phyloP scores from a whole-genome alignment of 53 echinoderm and acorn worm genomes.

The Arbacia lixula region DNA sequence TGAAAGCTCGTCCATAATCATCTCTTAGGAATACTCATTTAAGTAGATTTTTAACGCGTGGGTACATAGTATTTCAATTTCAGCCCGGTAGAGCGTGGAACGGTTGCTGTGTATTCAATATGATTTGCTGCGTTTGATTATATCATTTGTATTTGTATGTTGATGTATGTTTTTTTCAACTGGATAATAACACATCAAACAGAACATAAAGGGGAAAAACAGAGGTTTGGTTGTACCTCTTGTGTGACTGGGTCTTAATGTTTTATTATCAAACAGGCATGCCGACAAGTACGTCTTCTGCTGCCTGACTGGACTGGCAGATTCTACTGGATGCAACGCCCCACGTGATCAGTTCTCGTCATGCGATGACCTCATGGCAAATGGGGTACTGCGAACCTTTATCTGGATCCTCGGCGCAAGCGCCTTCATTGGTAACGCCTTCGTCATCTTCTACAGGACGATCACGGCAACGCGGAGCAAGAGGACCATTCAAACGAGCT shows the following conservation, averaged over 20 bases:
- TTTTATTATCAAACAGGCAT: conserved; percentile 21
- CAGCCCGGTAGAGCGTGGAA: too few relatives aligned
- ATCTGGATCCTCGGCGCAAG: conserved; percentile 63
- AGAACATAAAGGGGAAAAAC: too few relatives aligned
- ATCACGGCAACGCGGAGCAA: not conserved
- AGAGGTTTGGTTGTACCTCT: too few relatives aligned
- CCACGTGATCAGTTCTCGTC: conserved; percentile 58
- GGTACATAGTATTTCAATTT: too few relatives aligned
- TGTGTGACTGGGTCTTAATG: not conserved
- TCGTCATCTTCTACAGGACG: conserved; percentile 36
- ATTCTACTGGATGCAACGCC: conserved; percentile 31
- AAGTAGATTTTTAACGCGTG: too few relatives aligned
- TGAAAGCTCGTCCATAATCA: too few relatives aligned
- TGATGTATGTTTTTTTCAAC: too few relatives aligned
- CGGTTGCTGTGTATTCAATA: too few relatives aligned
- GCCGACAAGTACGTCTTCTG: conserved; percentile 47
- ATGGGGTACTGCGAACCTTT: conserved; percentile 18
- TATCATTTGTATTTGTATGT: too few relatives aligned
- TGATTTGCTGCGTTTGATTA: too few relatives aligned
- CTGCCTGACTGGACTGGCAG: conserved; percentile 25
- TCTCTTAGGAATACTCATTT: too few relatives aligned
- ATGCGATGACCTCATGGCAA: conserved; percentile 57
- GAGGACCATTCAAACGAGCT: conserved; percentile 30
- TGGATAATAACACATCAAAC: too few relatives aligned
- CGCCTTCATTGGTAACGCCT: conserved; percentile 54